Conservation (phyloP, 2,113 vertebrate genomes). For the Symphodus melops region DNA sequence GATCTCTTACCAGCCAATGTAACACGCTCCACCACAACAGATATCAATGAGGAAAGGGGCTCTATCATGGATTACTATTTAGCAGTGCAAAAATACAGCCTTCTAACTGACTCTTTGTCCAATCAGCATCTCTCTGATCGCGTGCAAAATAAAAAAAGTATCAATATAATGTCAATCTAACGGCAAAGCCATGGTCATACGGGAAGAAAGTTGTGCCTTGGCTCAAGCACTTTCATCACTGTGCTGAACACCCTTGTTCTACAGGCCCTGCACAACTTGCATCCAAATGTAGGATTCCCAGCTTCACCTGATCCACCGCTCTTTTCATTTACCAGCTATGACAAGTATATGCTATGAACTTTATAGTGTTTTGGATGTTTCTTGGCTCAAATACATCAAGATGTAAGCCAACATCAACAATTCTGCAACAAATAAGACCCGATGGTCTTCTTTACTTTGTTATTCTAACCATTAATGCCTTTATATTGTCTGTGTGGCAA, state of each 20-base stretch:
- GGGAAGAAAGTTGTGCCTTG: not conserved
- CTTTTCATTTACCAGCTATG: no score
- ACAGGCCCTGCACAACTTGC: no score
- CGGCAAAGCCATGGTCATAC: not conserved
- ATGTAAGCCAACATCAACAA: not conserved
- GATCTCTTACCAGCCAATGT: constrained; percentile 15
- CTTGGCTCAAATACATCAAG: no score
- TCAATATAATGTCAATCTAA: constrained; percentile 4
- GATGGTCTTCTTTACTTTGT: not conserved
- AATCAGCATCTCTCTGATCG: not conserved
- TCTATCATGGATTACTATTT: not conserved
- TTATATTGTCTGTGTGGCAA: not conserved
- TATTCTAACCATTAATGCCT: not conserved
- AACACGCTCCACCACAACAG: not conserved
- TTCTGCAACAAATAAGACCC: not conserved
- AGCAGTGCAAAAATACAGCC: not conserved
- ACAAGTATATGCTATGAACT: no score
- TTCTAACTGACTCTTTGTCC: not conserved
- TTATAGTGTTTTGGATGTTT: no score
- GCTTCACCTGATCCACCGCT: no score
- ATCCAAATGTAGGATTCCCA: no score
- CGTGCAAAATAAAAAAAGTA: constrained; percentile 1
- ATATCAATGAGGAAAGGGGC: not conserved
- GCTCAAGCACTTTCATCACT: not conserved
- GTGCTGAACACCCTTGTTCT: not conserved